Percentiles rank a stretch among this genome's conserved stretches.
Evolutionary conservation across 2,797 vertebrate species (phyloP).

Genomic region (Cygnus olor): DNA sequence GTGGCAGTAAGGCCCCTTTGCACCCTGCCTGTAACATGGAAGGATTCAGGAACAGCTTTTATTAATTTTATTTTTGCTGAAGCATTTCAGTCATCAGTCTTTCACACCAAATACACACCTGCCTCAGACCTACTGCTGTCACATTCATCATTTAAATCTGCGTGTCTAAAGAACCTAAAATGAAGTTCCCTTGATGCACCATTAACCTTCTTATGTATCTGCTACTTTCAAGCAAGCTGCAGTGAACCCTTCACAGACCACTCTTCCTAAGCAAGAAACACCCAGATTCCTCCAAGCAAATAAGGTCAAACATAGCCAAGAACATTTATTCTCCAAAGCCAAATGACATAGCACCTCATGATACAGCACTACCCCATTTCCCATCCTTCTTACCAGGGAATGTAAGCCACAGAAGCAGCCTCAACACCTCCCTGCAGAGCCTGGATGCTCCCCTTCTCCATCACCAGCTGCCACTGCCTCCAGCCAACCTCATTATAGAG

Average conservation of each 20-base stretch:
- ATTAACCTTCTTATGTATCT: slow-evolving; percentile 27
- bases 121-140: neutral
- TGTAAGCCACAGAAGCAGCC: rapidly evolving
- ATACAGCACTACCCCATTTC: rapidly evolving
- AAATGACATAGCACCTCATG: rapidly evolving
- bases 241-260: neutral
- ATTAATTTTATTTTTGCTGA: neutral
- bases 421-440: neutral
- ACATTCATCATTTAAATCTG: neutral
- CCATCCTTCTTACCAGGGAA: neutral
- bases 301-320: neutral
- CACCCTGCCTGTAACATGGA: neutral
- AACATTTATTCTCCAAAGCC: neutral
- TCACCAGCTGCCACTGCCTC: neutral
- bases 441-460: neutral
- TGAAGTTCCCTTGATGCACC: slow-evolving; percentile 11
- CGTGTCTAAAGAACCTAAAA: neutral
- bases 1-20: neutral
- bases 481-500: neutral
- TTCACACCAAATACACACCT: neutral
- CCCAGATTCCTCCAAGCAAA: neutral
- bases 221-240: neutral
- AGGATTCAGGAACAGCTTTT: neutral
- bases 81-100: neutral
- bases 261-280: neutral